phyloP scores from a whole-genome alignment of 37 sponge, comb jelly and placozoan species.

The Ephydatia muelleri region DNA sequence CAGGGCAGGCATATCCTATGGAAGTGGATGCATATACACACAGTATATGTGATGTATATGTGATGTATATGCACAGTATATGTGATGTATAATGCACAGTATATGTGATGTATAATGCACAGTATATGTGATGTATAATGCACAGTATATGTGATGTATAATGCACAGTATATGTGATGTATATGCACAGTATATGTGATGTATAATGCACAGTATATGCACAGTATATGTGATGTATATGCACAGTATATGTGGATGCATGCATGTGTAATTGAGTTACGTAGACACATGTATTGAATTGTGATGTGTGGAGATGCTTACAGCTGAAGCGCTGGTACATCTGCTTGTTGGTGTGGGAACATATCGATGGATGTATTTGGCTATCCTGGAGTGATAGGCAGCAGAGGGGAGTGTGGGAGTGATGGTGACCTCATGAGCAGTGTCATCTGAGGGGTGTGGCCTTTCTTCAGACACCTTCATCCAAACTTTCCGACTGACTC shows the following conservation, averaged over 20 bases:
- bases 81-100: too few relatives aligned
- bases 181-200: background rate
- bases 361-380: background rate
- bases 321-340: background rate
- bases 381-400: slow-evolving; percentile 9
- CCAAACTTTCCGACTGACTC: background rate
- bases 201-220: too few relatives aligned
- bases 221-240: background rate
- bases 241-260: background rate
- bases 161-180: background rate
- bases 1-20: background rate
- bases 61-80: background rate
- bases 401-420: background rate
- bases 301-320: background rate
- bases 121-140: background rate
- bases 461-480: background rate
- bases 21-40: background rate
- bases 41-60: too few relatives aligned
- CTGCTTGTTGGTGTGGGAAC: background rate
- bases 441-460: background rate
- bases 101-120: background rate
- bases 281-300: background rate
- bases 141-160: background rate
- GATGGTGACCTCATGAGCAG: background rate
- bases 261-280: background rate